Base-by-base conservation (phyloP, 2,113 vertebrate genomes). In the Mugil cephalus region DNA sequence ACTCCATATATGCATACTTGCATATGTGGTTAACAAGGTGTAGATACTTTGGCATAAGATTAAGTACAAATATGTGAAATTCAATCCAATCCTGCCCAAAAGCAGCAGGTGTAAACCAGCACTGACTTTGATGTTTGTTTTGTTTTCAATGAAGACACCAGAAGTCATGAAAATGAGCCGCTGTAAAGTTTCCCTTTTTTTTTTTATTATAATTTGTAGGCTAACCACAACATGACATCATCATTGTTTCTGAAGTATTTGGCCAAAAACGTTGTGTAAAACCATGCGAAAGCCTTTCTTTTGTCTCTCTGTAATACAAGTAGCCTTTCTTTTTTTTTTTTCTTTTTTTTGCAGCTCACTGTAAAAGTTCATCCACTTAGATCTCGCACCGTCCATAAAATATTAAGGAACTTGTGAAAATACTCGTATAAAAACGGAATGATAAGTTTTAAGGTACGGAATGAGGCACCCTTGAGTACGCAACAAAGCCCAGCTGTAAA, bases 401-500 rank as follows among this genome's bases (percentile, higher is more conserved):
- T 52, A 21, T 69, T 30, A 14, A 82, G 59, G 50, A 74, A 83
- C 48, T 62, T 68, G 61, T 65, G 61, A 87, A 87, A 82, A 82
- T 53, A 19, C 40, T 38, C 53, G 9, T 61, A 78, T 82, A 83
- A 85, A 79, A 86, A 82, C 58, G 11, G 13, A 77, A 65, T 24
- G 61, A 67, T 54, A 58, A 35, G 34, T 55, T 77, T 62, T 45
- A 24, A 73, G 59, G 66, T 59, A 40, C 10, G 30, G 40, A 34
- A 43, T 30, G 75, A 60, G 40, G 70, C 50, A 47, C 71, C 53
- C 43, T 74, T 55, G 45, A 77, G 79, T 58, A 61, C 69, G 80
- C 86, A 76, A 65, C 70, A 70, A 77, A 84, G 80, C 72, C 71
- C 85, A 90, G 91, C 89, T 90, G 84, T 88, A 86, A 92, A 89